phyloP scores from a whole-genome alignment of 2,888 invertebrate species.

The Leistus spinibarbis region DNA sequence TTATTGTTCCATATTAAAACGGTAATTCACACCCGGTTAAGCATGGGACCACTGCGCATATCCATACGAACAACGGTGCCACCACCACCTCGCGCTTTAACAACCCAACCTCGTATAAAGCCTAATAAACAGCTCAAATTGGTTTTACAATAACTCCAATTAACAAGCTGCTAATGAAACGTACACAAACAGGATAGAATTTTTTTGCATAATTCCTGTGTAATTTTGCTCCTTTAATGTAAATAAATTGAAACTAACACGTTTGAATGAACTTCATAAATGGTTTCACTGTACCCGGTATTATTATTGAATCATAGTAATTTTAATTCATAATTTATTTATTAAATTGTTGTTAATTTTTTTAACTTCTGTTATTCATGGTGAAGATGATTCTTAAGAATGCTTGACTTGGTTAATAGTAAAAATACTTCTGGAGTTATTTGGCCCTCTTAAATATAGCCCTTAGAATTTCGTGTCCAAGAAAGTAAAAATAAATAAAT shows the following conservation, averaged over 20 bases:
- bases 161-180: background rate
- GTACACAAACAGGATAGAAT: background rate
- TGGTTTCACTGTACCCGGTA: too few species aligned
- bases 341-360: too few species aligned
- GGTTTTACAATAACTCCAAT: background rate
- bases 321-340: too few species aligned
- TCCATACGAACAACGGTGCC: background rate
- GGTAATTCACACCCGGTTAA: slow-evolving; percentile 38
- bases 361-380: too few species aligned
- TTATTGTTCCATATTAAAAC: slow-evolving; percentile 39
- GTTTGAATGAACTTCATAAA: too few species aligned
- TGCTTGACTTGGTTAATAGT: too few species aligned
- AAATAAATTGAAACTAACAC: background rate
- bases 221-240: background rate
- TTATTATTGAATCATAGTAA: too few species aligned
- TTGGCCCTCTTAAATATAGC: too few species aligned
- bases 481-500: too few species aligned
- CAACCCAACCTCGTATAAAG: background rate
- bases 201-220: background rate
- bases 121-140: background rate
- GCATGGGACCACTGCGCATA: slow-evolving; percentile 10
- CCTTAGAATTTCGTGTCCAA: too few species aligned
- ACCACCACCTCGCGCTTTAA: background rate
- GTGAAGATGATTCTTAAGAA: too few species aligned
- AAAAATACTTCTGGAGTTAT: too few species aligned